Evolutionary conservation across 2,113 vertebrate species (phyloP).

Genomic region (Tympanuchus pallidicinctus): DNA sequence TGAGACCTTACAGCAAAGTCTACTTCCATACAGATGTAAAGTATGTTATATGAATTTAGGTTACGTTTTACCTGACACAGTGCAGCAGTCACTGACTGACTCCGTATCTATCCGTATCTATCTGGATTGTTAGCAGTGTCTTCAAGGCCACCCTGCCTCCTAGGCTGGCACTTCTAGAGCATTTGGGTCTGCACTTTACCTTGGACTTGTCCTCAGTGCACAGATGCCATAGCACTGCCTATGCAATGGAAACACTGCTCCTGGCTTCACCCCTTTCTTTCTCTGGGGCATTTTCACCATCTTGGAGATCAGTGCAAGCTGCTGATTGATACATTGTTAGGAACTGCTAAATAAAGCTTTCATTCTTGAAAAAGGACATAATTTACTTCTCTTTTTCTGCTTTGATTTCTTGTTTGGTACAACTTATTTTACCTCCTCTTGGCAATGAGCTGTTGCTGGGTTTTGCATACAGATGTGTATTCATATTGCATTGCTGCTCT

Average conservation of each 20-base stretch:
- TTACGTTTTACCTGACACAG: background rate
- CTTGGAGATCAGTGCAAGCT: background rate
- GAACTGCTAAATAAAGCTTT: background rate
- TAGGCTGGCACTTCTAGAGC: accelerated
- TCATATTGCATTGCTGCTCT: background rate
- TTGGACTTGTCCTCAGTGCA: accelerated
- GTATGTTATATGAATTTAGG: background rate
- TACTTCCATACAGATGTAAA: background rate
- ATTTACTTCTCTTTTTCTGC: background rate
- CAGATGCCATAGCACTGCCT: accelerated
- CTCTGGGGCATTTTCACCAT: background rate
- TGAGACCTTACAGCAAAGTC: background rate
- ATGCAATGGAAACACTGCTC: background rate
- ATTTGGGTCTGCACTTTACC: background rate
- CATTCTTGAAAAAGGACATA: accelerated
- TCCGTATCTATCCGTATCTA: accelerated
- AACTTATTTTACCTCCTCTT: background rate
- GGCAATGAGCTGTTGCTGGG: background rate
- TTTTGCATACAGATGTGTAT: accelerated
- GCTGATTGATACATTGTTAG: background rate
- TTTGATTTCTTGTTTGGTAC: background rate
- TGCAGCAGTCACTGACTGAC: background rate
- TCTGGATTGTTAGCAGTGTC: background rate
- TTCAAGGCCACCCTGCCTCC: background rate
- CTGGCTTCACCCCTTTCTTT: background rate